phyloP scores from a whole-genome alignment of 2,888 invertebrate genomes.

The Salpingus planirostris region DNA sequence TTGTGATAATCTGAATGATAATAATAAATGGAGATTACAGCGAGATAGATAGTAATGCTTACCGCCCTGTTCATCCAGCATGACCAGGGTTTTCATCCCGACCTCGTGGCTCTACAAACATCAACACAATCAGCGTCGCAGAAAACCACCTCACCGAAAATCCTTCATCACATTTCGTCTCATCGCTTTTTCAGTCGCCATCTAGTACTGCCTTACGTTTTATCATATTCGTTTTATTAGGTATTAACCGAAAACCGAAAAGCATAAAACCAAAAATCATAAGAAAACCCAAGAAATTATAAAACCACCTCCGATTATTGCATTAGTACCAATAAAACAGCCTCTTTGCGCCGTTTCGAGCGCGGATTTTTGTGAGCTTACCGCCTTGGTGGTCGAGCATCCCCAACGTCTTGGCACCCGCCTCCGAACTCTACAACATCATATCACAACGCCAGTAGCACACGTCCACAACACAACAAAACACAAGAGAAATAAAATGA shows the following conservation, averaged over 20 bases:
- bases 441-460: constrained; percentile 23
- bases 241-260: too few relatives aligned
- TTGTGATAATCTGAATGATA: too few relatives aligned
- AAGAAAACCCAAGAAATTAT: too few relatives aligned
- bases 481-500: constrained; percentile 6
- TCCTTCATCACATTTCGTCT: too few relatives aligned
- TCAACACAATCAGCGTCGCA: constrained; percentile 31
- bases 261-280: too few relatives aligned
- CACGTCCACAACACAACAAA: constrained; percentile 11
- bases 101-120: constrained; percentile 98
- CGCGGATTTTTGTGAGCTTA: too few relatives aligned
- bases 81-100: constrained; percentile 98
- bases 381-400: constrained; percentile 91
- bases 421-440: constrained; percentile 79
- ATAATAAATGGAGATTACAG: constrained; percentile 21
- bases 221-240: too few relatives aligned
- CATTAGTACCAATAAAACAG: too few relatives aligned
- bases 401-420: constrained; percentile 82
- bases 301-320: too few relatives aligned
- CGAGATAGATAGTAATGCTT: constrained; percentile 57
- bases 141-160: neutral
- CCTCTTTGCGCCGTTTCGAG: too few relatives aligned
- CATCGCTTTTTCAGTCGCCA: too few relatives aligned
- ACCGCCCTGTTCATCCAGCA: constrained; percentile 99
- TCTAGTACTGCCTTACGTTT: too few relatives aligned